Evolutionary conservation across 2,888 invertebrate species (phyloP), one percentile per base, ranked within the genome.

Genomic region (Stenchaetothrips biformis): DNA sequence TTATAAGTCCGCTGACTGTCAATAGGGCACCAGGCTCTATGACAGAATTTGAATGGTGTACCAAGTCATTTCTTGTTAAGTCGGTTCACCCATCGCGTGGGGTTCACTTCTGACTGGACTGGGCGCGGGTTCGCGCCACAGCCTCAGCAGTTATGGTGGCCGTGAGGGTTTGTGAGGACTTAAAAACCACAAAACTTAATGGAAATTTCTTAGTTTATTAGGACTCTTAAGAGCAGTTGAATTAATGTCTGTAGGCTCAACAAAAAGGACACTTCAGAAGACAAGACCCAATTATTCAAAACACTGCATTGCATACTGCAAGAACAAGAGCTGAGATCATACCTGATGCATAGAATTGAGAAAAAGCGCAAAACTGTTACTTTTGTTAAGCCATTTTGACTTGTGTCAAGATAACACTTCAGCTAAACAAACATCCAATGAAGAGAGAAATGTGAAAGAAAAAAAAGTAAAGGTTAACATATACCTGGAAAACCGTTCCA

Each of bases 261-360:
- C 67, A 25, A 25, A 25, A 25, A 25, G 25, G 25, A 59, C 18
- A 59, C 59, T 13, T 18, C 59, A 74, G 25, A 25, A 74, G 11
- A 21, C 21, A 11, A 25, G 67, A 25, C 11, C 4, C n/a, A 74
- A 74, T 25, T 11, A 74, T 74, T 74, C 25, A 74, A 25, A 25
- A 74, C 67, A 74, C 67, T 25, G 25, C 67, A 74, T 74, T 25
- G 25, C 67, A 74, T 74, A 74, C 67, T 74, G 67, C 67, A 74
- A 74, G 25, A 74, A 74, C 67, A 74, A 74, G 9, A 74, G 25
- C 67, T 74, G 67, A 74, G 67, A 74, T 74, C 67, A 74, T 74
- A 74, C 67, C 67, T 74, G 67, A 74, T 74, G 67, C 67, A 74
- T 74, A 21, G 25, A 11, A 74, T 18, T 59, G 16, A 74, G 25